Evolutionary conservation across 2,113 vertebrate species (phyloP), one percentile per base, ranked within the genome.

Genomic region (Megaleporinus macrocephalus): DNA sequence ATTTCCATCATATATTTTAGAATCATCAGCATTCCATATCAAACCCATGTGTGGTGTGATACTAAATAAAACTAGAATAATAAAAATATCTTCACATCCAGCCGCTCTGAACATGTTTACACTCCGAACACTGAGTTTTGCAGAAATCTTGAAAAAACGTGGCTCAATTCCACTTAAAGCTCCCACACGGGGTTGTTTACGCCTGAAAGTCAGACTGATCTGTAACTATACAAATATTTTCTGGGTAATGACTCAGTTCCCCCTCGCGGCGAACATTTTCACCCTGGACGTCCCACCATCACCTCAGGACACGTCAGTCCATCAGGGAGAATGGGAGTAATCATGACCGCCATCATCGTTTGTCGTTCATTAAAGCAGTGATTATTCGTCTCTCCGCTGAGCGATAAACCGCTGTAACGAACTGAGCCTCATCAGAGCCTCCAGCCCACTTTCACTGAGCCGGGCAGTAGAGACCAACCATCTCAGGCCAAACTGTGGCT

Each of bases 311-410:
- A 73, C 85, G 87, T 61, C 70, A 85, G 86, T 81, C 72, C 15
- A 75, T 24, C 0, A 84, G 77, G 68, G 70, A 69, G 85, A 85
- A 86, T 81, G 55, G 74, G 41, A 85, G 81, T 87, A 83, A 90
- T 90, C 83, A 89, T 82, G 26, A 47, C 81, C 83, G 85, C 88
- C 88, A 87, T 87, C 80, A 84, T 86, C 81, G 84, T 87, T 88
- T 86, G 79, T 84, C 82, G 79, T 87, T 89, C 85, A 89, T 91
- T 89, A 91, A 85, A 81, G 73, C 66, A 57, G 61, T 55, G 79
- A 87, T 89, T 87, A 86, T 87, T 85, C 81, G 69, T 86, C 70
- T 72, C 72, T 85, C 81, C 80, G 77, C 84, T 87, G 84, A 79
- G 22, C 73, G 30, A 15, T 79, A 33, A n/a, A 74, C 36, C 79